phyloP scores from a whole-genome alignment of 1,140 invertebrate genomes.

The Solenopsis fugax region DNA sequence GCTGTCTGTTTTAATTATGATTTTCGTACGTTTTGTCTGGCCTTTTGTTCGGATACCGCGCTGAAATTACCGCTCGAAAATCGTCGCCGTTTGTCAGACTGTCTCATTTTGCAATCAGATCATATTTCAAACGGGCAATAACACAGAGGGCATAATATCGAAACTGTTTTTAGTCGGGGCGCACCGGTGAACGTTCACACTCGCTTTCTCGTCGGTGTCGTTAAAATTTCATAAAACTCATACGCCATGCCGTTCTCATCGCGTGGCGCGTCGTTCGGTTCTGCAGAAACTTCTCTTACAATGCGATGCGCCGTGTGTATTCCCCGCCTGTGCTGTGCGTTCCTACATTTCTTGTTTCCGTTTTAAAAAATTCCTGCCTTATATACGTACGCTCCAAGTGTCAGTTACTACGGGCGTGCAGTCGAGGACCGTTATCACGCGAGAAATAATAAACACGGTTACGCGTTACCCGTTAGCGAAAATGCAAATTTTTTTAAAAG shows the following conservation, averaged over 20 bases:
- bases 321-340: neutral
- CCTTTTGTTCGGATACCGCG: neutral
- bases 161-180: constrained; percentile 30
- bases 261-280: constrained; percentile 30
- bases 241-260: constrained; percentile 56
- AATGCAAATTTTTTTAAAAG: constrained; percentile 27
- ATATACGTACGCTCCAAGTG: neutral
- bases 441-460: constrained; percentile 8
- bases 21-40: neutral
- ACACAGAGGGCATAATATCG: constrained; percentile 56
- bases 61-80: constrained; percentile 5
- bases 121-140: constrained; percentile 45
- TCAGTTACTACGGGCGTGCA: neutral
- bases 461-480: neutral
- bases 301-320: neutral
- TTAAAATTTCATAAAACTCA: constrained; percentile 58
- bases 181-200: constrained; percentile 6
- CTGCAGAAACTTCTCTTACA: neutral
- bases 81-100: constrained; percentile 23
- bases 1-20: constrained; percentile 13
- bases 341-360: neutral
- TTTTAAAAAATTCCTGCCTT: constrained; percentile 35
- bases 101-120: constrained; percentile 55
- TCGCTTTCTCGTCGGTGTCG: constrained; percentile 10
- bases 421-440: neutral